These are phyloP conservation scores for Bactericera cockerelli DNA, from an alignment of 1,140 invertebrate genomes.

Conservation along the genomic window DNA sequence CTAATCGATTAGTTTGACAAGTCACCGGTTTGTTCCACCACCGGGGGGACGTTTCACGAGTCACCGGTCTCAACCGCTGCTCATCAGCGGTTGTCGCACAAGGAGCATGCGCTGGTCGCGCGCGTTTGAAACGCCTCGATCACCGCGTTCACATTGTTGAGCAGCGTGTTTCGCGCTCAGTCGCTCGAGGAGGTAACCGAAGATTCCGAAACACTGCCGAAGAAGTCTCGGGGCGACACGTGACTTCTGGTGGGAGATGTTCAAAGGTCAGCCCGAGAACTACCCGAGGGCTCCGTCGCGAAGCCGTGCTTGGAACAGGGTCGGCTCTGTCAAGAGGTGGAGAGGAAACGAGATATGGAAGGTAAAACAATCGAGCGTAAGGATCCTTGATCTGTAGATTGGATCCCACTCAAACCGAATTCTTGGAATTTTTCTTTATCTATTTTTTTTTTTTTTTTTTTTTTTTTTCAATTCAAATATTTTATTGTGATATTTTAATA, in stretches of 20 bases:
- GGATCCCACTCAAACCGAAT: too few relatives aligned
- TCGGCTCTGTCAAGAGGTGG: too few relatives aligned
- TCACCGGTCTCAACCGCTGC: background rate
- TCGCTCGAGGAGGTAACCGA: conserved; percentile 20
- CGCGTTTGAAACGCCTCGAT: conserved; percentile 33
- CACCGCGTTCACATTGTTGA: conserved; percentile 31
- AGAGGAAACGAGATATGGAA: too few relatives aligned
- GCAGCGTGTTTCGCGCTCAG: conserved; percentile 25
- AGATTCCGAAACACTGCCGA: background rate
- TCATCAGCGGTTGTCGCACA: conserved; percentile 19
- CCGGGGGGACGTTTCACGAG: too few relatives aligned
- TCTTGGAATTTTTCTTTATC: too few relatives aligned
- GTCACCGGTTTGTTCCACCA: too few relatives aligned
- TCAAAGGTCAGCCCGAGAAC: conserved; percentile 33
- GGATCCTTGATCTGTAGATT: too few relatives aligned
- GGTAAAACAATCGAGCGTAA: too few relatives aligned
- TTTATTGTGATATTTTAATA: too few relatives aligned
- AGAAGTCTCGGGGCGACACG: background rate
- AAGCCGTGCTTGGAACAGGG: conserved; percentile 29
- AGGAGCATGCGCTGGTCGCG: conserved; percentile 33
- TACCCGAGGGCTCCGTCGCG: conserved; percentile 35
- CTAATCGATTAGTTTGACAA: too few relatives aligned
- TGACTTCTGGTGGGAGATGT: conserved; percentile 33
- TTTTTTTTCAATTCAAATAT: too few relatives aligned
- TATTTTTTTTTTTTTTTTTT: too few relatives aligned